Evolutionary conservation across 2,797 vertebrate genomes (phyloP).

Genomic region (Meda fulgida): DNA sequence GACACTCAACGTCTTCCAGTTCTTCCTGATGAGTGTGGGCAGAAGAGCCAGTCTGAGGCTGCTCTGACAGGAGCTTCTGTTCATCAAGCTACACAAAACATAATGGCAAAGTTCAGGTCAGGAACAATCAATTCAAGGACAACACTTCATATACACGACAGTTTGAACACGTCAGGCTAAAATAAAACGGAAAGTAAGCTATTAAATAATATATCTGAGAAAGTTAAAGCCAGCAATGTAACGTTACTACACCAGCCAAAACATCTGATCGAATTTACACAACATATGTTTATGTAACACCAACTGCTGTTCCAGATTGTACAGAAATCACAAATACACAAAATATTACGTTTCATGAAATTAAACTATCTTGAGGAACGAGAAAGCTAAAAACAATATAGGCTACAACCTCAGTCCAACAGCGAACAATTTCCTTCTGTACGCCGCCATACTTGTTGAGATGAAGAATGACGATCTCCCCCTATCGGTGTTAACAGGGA

Average conservation of each 20-base stretch:
- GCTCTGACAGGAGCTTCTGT: slow-evolving; percentile 13
- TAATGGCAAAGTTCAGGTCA: not conserved
- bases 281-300: not conserved
- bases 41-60: slow-evolving; percentile 26
- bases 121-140: not conserved
- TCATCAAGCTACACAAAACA: slow-evolving; percentile 42
- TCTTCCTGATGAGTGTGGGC: slow-evolving; percentile 47
- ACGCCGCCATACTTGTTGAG: slow-evolving; percentile 60
- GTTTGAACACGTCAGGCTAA: not conserved
- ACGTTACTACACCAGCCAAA: not conserved
- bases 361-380: not conserved
- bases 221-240: not conserved
- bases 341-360: not conserved
- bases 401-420: slow-evolving; percentile 47
- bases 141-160: not conserved
- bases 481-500: not conserved
- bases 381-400: not conserved
- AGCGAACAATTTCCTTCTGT: slow-evolving; percentile 44
- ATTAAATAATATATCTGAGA: not conserved
- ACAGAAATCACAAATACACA: not conserved
- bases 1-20: slow-evolving; percentile 58
- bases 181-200: not conserved
- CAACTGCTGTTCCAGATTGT: not conserved
- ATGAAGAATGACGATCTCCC: not conserved
- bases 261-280: not conserved